Evolutionary conservation across 2,113 vertebrate species (phyloP).

Genomic region (Aphyosemion australe): DNA sequence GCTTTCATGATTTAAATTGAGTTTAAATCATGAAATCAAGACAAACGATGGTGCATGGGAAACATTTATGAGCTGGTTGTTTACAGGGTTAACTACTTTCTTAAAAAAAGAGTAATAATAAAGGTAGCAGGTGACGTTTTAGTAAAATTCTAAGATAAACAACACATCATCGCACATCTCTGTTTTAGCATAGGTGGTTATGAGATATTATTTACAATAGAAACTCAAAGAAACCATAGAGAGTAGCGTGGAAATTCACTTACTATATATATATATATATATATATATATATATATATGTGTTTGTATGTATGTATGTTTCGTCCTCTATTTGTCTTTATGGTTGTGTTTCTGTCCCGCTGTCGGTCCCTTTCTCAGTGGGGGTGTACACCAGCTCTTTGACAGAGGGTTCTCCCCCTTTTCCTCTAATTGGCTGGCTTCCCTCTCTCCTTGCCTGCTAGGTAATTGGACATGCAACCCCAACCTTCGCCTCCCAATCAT

Average conservation of each 20-base stretch:
- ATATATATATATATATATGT: no score
- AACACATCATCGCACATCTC: no score
- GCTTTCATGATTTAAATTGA: neutral
- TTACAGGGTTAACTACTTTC: neutral
- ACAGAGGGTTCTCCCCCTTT: constrained; percentile 50
- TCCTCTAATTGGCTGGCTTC: constrained; percentile 74
- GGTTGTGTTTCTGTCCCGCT: constrained; percentile 29
- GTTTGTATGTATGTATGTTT: neutral
- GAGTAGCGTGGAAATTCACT: no score
- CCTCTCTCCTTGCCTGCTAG: constrained; percentile 48
- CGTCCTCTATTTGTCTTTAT: constrained; percentile 10
- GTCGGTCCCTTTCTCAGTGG: constrained; percentile 32
- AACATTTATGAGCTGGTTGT: neutral
- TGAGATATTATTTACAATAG: neutral
- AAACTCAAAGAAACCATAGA: no score
- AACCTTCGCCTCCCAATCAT: constrained; percentile 53
- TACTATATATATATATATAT: no score
- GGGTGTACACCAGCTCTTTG: constrained; percentile 34
- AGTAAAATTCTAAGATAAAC: no score
- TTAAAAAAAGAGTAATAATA: no score
- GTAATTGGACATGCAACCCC: constrained; percentile 74
- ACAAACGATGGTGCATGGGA: no score
- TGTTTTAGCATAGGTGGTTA: neutral
- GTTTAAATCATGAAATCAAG: neutral
- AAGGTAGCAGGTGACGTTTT: no score